Evolutionary conservation across 2,888 invertebrate species (phyloP).

Genomic region (Amblyteles armatorius): DNA sequence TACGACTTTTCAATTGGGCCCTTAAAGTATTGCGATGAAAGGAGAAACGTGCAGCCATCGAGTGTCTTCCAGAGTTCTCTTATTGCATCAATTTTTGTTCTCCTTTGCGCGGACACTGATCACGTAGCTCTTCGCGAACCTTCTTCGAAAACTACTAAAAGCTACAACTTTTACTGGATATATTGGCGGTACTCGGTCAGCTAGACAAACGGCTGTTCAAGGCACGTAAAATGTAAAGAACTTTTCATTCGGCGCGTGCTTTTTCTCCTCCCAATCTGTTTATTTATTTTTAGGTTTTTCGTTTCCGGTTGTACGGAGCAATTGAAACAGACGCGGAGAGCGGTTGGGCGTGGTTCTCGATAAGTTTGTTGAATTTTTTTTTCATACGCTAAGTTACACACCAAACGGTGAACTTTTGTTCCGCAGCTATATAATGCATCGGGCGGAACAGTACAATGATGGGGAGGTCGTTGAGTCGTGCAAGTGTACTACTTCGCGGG

Average conservation of each 20-base stretch:
- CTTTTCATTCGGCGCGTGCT: slow-evolving; percentile 38
- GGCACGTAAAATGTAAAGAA: slow-evolving; percentile 33
- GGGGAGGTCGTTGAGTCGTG: slow-evolving; percentile 11
- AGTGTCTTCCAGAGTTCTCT: neutral
- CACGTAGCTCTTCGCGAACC: slow-evolving; percentile 24
- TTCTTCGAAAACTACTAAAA: slow-evolving; percentile 36
- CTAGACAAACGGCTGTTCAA: neutral
- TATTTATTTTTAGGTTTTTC: neutral
- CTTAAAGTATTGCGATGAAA: neutral
- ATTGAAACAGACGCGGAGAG: neutral
- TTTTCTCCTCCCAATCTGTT: neutral
- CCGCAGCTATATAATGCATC: neutral
- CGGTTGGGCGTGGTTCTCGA: neutral
- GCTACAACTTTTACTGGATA: slow-evolving; percentile 34
- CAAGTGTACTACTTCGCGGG: neutral
- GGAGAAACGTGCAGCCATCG: neutral
- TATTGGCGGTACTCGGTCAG: slow-evolving; percentile 16
- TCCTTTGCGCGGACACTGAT: neutral
- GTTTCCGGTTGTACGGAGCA: neutral
- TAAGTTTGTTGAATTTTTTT: neutral
- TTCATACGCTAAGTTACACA: neutral
- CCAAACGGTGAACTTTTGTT: neutral
- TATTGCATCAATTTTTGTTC: neutral
- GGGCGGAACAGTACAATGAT: slow-evolving; percentile 17
- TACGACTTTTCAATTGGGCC: neutral